Evolutionary conservation across 1,140 invertebrate genomes (phyloP), one percentile per base, ranked within the genome.

Genomic region (Heliconius hewitsoni): DNA sequence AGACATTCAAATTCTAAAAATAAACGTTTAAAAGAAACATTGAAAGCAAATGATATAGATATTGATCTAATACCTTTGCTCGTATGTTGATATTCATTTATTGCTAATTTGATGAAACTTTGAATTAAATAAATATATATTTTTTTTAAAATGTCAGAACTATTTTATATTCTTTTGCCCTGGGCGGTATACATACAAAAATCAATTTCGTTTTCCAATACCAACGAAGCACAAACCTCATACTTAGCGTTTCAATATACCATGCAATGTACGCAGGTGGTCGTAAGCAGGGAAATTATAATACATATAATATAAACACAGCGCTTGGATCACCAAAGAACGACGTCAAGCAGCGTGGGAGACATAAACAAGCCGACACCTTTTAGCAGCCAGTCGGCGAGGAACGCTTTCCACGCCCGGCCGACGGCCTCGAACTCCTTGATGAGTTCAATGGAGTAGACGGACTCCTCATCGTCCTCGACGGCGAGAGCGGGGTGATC

Each of bases 341-440:
- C 60, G 87, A 88, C 86, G 85, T 82, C 81, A 84, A 83, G 78
- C 81, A 86, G 86, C 86, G 88, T 87, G 79, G 79, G 79, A 74
- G 79, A 74, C 74, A 71, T 77, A 81, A 81, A 81, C 89, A 91
- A 90, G 81, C 86, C 85, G 86, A 78, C 95, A 97, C 97, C 97
- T 97, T 96, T 95, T 85, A 96, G 95, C 27, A 97, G 95, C 83
- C 96, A 94, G 89, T 97, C 96, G 78, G 96, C 96, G 79, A 97
- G 95, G 91, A 96, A 96, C 85, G 96, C 95, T 90, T 97, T 97
- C 95, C 97, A 96, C 39, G 95, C 95, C 73, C 96, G 96, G 82
- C 97, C 96, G 85, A 97, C 96, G 60, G 96, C 95, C 83, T 97
- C 97, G 92, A 98, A 98, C 91, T 98, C 97, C 94, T 97, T 97